phyloP scores from a whole-genome alignment of 2,888 invertebrate species.

The Minunthozetes semirufus region DNA sequence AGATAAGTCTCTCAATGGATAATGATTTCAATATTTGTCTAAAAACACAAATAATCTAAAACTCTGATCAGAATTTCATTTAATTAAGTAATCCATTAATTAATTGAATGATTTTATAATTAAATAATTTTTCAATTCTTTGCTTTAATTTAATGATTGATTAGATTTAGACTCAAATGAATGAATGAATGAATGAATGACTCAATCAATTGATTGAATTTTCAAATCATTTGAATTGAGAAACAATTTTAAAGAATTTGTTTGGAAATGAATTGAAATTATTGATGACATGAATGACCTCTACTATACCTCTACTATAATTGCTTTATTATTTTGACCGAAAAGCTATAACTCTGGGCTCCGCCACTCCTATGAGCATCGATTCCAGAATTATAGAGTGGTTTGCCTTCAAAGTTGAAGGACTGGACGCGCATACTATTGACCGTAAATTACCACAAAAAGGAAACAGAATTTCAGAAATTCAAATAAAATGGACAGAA shows the following conservation, averaged over 20 bases:
- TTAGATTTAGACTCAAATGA: neutral
- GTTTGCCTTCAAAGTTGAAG: no score
- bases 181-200: no score
- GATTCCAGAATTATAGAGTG: no score
- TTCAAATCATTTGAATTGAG: neutral
- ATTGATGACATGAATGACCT: conserved; percentile 1
- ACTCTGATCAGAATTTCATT: neutral
- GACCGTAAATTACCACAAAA: no score
- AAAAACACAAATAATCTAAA: neutral
- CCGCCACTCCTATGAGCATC: no score
- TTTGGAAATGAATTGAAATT: neutral
- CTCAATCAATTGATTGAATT: neutral
- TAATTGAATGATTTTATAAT: neutral
- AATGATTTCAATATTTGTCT: neutral
- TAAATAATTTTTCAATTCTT: neutral
- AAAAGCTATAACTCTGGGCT: neutral
- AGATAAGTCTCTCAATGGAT: neutral
- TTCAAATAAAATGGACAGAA: neutral
- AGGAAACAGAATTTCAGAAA: no score
- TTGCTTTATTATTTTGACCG: neutral
- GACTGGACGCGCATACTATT: no score
- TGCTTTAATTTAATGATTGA: neutral
- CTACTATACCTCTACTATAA: conserved; percentile 7
- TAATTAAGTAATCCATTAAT: neutral
- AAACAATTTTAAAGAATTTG: neutral